A percentile compares a stretch with the other conserved stretches of the same genome.
phyloP scores from a whole-genome alignment of 2,113 vertebrate genomes.

The Bubo scandiacus region DNA sequence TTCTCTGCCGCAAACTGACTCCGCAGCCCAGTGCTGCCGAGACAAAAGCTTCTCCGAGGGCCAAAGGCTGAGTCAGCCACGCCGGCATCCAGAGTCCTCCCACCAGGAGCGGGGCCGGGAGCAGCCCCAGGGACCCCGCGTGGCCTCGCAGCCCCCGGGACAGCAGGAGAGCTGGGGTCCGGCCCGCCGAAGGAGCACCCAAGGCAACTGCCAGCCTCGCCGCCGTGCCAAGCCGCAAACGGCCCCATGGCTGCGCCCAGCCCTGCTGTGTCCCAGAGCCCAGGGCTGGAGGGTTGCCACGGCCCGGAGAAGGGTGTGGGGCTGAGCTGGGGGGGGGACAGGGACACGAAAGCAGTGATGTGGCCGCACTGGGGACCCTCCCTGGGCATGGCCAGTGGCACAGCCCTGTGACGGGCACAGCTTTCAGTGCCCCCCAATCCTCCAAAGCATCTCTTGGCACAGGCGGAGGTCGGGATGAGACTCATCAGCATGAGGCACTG shows the following conservation, averaged over 20 bases:
- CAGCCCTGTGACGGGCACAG: fast-evolving
- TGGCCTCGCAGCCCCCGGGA: background rate
- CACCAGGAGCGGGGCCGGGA: slow-evolving; percentile 27
- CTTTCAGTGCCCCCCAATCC: background rate
- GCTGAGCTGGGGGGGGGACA: background rate
- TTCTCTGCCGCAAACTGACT: background rate
- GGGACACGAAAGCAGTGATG: background rate
- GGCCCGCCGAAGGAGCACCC: fast-evolving
- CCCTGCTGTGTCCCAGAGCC: background rate
- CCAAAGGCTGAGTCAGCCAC: slow-evolving; percentile 61
- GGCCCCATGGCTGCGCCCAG: background rate
- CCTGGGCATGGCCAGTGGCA: background rate
- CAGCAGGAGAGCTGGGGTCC: fast-evolving
- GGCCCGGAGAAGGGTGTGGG: background rate
- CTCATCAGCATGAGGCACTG: fast-evolving
- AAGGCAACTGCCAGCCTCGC: fast-evolving
- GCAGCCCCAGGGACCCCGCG: slow-evolving; percentile 20
- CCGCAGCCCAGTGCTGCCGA: background rate
- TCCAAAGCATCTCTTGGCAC: background rate
- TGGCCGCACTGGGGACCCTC: background rate
- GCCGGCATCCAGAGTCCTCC: slow-evolving; percentile 54
- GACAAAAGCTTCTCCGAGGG: slow-evolving; percentile 59
- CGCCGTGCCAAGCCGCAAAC: fast-evolving
- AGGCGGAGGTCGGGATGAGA: background rate
- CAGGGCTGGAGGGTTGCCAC: background rate